Base-by-base conservation (phyloP, 2,888 invertebrate species). In the Epirrhoe tristata region DNA sequence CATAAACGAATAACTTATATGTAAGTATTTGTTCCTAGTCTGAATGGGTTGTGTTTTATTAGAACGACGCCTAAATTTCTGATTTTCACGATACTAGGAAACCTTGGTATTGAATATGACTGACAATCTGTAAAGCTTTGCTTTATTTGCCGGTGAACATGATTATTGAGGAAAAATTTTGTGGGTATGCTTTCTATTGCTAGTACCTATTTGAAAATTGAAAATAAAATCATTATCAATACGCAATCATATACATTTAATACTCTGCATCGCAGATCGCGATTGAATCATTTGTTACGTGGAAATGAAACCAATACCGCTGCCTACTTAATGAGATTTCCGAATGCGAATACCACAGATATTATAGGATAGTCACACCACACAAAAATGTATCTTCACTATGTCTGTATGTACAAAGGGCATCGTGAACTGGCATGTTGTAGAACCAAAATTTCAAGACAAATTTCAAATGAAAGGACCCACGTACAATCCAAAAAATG, bases 241-340 rank as follows among this genome's bases (percentile, higher is more conserved):
- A 48, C 17, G 6, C 16, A 48, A 55, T 61, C 16, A 34, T n/a
- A 0, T 16, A 61, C 48, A n/a, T 54, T 32, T 46, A 34, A 46
- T 48, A 48, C 4, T 31, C 52, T 59, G 63, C 36, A n/a, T 54
- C 34, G 6, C 24, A 24, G 43, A 52, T 34, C 85, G 83, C 85
- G 85, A 61, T 61, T 54, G 7, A 54, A 84, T 85, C 84, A 88
- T 88, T 87, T 80, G 79, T 78, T 84, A 82, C 24, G 83, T 78
- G 79, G 79, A 80, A 80, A 80, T 77, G 79, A 77, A 82, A 86
- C 80, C 81, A 81, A 79, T 58, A 60, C 78, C 78, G 77, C 79
- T 79, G 78, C 75, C 80, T 75, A 81, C 81, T 82, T 81, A 79
- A 57, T 56, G 56, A 62, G 43, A 63, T 57, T 57, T 57, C 32